Conservation (phyloP, 1,140 invertebrate species). For the Bombus picipes region DNA sequence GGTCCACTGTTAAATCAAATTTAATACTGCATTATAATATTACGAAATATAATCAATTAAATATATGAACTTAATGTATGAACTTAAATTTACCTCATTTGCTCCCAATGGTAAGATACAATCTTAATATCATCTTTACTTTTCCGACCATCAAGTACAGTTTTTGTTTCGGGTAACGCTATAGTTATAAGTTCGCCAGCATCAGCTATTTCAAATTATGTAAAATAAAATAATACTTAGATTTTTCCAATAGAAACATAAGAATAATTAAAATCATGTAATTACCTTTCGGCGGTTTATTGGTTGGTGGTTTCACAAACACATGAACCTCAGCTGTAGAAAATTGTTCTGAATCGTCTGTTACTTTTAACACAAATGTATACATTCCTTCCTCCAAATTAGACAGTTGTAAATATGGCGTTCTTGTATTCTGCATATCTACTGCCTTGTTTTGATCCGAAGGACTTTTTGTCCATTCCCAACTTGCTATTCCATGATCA, state of each 20-base stretch:
- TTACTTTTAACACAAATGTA: slow-evolving; percentile 96
- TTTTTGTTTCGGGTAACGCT: slow-evolving; percentile 90
- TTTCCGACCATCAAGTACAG: slow-evolving; percentile 89
- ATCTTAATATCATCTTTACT: slow-evolving; percentile 94
- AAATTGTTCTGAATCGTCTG: slow-evolving; percentile 93
- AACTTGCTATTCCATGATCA: slow-evolving; percentile 95
- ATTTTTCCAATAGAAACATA: neutral
- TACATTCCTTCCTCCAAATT: slow-evolving; percentile 97
- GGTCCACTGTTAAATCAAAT: slow-evolving; percentile 83
- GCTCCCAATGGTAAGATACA: slow-evolving; percentile 91
- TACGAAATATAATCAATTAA: neutral
- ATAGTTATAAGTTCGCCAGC: slow-evolving; percentile 86
- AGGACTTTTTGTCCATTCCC: slow-evolving; percentile 96
- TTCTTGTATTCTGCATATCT: slow-evolving; percentile 96
- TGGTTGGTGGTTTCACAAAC: slow-evolving; percentile 95
- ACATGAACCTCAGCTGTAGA: slow-evolving; percentile 94
- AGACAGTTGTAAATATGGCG: slow-evolving; percentile 92
- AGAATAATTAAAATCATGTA: slow-evolving; percentile 9
- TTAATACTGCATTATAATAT: neutral
- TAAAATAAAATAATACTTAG: slow-evolving; percentile 7
- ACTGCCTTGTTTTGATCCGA: slow-evolving; percentile 94
- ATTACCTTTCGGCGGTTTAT: slow-evolving; percentile 90
- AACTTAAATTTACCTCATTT: slow-evolving; percentile 82
- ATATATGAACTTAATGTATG: neutral
- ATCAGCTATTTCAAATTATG: slow-evolving; percentile 82